Percentiles rank a stretch among this genome's conserved stretches.
Evolutionary conservation across 2,797 vertebrate species (phyloP).

Genomic region (Lemur catta): DNA sequence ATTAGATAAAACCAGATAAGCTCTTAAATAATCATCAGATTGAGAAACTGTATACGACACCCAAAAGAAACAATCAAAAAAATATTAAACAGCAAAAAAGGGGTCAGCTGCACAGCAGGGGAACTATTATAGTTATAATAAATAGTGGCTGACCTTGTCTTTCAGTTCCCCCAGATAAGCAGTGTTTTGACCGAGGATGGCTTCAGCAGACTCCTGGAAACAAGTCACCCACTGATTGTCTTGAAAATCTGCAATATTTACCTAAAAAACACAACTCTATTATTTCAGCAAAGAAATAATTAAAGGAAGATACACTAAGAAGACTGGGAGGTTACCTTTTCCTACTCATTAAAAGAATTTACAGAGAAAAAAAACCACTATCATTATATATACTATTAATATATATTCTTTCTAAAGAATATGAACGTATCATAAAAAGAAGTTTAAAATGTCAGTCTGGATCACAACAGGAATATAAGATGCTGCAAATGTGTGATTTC

Average conservation of each 20-base stretch:
- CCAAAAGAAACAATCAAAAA: not conserved
- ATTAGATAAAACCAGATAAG: not conserved
- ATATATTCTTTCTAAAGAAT: not conserved
- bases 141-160: constrained; percentile 89
- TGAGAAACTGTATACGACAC: not conserved
- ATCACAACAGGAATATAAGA: not conserved
- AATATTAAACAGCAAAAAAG: not conserved
- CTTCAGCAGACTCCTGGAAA: constrained; percentile 96
- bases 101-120: fast-evolving
- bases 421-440: not conserved
- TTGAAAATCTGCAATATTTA: constrained; percentile 93
- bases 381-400: not conserved
- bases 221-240: constrained; percentile 99
- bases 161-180: constrained; percentile 94
- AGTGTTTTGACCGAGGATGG: constrained; percentile 93
- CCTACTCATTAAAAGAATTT: not conserved
- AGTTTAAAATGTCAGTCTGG: not conserved
- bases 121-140: not conserved
- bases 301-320: constrained; percentile 18
- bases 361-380: not conserved
- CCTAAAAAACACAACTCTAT: constrained; percentile 82
- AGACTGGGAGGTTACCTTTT: not conserved
- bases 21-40: not conserved
- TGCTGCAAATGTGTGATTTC: not conserved
- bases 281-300: constrained; percentile 54